Evolutionary conservation across 2,113 vertebrate genomes (phyloP).

Genomic region (Atrichornis clamosus): DNA sequence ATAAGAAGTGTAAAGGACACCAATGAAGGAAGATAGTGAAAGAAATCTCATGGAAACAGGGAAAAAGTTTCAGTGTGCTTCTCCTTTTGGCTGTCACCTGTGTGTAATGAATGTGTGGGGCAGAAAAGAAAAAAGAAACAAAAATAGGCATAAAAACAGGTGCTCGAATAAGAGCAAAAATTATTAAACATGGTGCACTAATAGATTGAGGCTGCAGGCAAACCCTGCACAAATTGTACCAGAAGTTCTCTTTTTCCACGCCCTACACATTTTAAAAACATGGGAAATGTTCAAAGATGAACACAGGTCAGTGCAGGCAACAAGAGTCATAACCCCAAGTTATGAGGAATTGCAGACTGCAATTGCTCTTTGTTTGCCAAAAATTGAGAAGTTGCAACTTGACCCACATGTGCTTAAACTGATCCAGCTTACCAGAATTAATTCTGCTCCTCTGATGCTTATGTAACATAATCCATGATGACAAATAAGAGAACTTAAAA

Average conservation of each 20-base stretch:
- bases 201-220: not conserved
- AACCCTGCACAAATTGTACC: not conserved
- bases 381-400: not conserved
- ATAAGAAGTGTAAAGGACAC: not conserved
- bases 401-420: not conserved
- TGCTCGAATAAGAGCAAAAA: not conserved
- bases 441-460: not conserved
- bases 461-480: not conserved
- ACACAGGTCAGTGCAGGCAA: not conserved
- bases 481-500: conserved; percentile 7
- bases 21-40: not conserved
- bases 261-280: not conserved
- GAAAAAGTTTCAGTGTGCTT: not conserved
- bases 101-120: not conserved
- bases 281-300: not conserved
- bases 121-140: not conserved
- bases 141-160: not conserved
- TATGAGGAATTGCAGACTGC: not conserved
- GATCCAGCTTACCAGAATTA: conserved; percentile 14
- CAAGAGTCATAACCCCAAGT: not conserved
- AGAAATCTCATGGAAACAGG: not conserved
- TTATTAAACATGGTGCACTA: not conserved
- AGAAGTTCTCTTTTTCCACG: not conserved
- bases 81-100: not conserved
- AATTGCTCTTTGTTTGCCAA: not conserved